A percentile compares a stretch with the other conserved stretches of the same genome.
Conservation (phyloP, 2,113 vertebrate species). For the Leptobrachium leishanense region DNA sequence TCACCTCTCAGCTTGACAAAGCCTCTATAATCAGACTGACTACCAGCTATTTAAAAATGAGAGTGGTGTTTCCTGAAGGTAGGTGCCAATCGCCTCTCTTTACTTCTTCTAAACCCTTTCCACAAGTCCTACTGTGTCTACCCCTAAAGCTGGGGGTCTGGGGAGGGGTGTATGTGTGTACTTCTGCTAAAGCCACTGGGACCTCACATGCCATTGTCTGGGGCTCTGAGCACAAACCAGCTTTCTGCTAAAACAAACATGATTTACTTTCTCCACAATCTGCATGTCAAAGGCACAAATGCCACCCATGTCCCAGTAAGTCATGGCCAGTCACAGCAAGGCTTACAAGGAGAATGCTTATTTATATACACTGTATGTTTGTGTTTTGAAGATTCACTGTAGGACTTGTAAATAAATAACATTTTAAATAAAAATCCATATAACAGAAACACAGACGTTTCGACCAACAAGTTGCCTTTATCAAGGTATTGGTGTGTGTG, state of each 20-base stretch:
- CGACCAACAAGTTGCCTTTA: too few species aligned
- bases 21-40: slow-evolving; percentile 97
- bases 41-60: slow-evolving; percentile 97
- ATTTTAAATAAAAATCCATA: too few species aligned
- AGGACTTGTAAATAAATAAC: too few species aligned
- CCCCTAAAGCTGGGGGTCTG: too few species aligned
- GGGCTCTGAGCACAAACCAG: slow-evolving; percentile 54
- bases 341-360: too few species aligned
- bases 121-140: not conserved
- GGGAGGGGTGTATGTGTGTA: too few species aligned
- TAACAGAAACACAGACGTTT: too few species aligned
- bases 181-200: slow-evolving; percentile 41
- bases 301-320: too few species aligned
- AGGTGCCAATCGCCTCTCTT: slow-evolving; percentile 54
- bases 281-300: not conserved
- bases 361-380: too few species aligned
- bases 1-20: slow-evolving; percentile 98
- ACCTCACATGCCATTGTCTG: slow-evolving; percentile 59
- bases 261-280: slow-evolving; percentile 36
- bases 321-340: too few species aligned
- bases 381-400: too few species aligned
- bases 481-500: too few species aligned
- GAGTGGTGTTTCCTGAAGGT: slow-evolving; percentile 96
- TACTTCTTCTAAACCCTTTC: slow-evolving; percentile 29
- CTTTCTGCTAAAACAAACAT: slow-evolving; percentile 57